A percentile compares a stretch with the other conserved stretches of the same genome.
phyloP scores from a whole-genome alignment of 2,797 vertebrate species.

The Acridotheres tristis region DNA sequence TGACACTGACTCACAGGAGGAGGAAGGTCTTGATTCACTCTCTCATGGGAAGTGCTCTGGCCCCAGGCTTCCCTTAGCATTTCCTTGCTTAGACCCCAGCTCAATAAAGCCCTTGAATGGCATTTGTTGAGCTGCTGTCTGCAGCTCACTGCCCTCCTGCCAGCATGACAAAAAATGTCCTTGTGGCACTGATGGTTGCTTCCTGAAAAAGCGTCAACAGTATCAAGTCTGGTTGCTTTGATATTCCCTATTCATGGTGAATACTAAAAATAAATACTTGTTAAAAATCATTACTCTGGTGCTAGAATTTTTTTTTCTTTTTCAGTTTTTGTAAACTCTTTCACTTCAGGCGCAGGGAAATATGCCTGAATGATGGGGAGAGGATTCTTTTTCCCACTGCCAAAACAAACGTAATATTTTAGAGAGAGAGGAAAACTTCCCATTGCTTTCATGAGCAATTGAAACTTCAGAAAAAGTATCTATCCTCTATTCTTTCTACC shows the following conservation, averaged over 20 bases:
- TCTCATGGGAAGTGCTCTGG: conserved; percentile 32
- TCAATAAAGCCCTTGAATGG: neutral
- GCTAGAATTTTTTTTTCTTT: neutral
- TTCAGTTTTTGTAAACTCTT: neutral
- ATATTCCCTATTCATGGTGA: neutral
- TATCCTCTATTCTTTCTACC: neutral
- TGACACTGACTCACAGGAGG: conserved; percentile 47
- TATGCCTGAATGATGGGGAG: neutral
- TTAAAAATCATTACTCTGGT: neutral
- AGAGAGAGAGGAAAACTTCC: neutral
- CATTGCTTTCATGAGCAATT: neutral
- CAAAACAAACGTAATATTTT: neutral
- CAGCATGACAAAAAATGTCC: neutral
- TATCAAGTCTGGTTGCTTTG: neutral
- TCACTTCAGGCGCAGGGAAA: neutral
- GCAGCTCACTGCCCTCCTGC: neutral
- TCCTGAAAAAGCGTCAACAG: neutral
- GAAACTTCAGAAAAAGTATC: neutral
- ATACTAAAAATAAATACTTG: neutral
- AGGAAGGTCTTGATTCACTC: conserved; percentile 36
- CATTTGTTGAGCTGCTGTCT: neutral
- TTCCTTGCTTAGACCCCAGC: neutral
- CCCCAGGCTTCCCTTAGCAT: conserved; percentile 24
- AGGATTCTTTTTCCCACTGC: neutral
- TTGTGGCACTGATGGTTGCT: neutral